phyloP scores from a whole-genome alignment of 1,140 invertebrate genomes.

The Dysdera silvatica region DNA sequence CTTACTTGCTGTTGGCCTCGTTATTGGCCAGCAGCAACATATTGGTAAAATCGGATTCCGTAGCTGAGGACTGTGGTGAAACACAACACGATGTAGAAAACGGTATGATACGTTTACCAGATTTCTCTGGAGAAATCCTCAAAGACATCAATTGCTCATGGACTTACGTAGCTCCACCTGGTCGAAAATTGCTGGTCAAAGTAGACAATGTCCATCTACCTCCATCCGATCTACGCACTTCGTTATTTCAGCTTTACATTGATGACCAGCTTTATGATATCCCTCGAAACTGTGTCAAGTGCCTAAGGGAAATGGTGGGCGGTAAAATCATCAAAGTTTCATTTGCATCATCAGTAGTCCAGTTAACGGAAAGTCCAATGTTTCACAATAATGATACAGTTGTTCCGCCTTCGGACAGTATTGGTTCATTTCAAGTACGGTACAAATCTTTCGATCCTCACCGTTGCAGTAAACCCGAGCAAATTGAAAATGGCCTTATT shows the following conservation, averaged over 20 bases:
- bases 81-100: conserved; percentile 12
- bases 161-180: conserved; percentile 25
- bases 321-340: conserved; percentile 22
- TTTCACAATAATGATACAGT: background rate
- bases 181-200: conserved; percentile 25
- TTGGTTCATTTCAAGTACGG: conserved; percentile 25
- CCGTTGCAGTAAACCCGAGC: conserved; percentile 16
- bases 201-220: conserved; percentile 28
- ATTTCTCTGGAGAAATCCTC: conserved; percentile 5
- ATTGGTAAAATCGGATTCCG: background rate
- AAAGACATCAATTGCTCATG: conserved; percentile 21
- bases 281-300: conserved; percentile 29
- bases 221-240: background rate
- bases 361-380: background rate
- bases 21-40: conserved; percentile 6
- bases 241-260: conserved; percentile 15
- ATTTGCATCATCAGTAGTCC: conserved; percentile 9
- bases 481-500: conserved; percentile 22
- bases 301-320: conserved; percentile 23
- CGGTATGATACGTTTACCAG: conserved; percentile 17
- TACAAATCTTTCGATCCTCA: conserved; percentile 31
- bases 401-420: background rate
- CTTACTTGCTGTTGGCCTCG: conserved; percentile 5
- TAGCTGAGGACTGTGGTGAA: conserved; percentile 14
- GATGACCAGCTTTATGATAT: conserved; percentile 24